Conservation (phyloP, 2,113 vertebrate species). For the Apaloderma vittatum region DNA sequence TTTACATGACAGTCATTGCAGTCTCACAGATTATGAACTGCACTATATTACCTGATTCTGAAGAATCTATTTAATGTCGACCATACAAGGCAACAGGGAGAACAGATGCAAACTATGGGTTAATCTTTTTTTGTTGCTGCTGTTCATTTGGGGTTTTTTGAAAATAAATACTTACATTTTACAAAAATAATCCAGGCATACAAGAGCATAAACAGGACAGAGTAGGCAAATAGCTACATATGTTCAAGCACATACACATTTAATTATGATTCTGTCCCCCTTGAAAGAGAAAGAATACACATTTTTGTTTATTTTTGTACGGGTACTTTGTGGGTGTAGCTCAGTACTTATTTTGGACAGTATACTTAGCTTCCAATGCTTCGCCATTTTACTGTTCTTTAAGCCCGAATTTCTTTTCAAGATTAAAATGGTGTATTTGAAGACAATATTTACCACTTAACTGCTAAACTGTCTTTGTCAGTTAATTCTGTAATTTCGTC, state of each 20-base stretch:
- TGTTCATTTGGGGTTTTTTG: not conserved
- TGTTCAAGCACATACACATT: not conserved
- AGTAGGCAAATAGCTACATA: not conserved
- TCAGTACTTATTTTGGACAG: not conserved
- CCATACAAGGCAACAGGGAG: not conserved
- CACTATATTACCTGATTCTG: not conserved
- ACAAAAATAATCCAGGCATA: not conserved
- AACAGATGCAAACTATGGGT: not conserved
- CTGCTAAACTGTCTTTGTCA: not conserved
- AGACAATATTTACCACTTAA: not conserved
- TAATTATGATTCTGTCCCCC: not conserved
- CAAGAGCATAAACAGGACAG: not conserved
- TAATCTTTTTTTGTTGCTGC: not conserved
- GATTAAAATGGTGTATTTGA: not conserved
- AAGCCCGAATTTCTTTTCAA: not conserved
- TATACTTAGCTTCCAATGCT: not conserved
- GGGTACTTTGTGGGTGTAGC: not conserved
- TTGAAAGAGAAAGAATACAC: not conserved
- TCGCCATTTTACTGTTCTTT: not conserved
- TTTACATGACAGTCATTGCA: not conserved
- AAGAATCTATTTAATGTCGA: not conserved
- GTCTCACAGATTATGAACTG: not conserved
- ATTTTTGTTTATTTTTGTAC: not conserved
- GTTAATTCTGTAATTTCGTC: constrained; percentile 5
- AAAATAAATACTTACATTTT: not conserved